Conservation (phyloP, 2,888 invertebrate genomes). For the Parnassius apollo region DNA sequence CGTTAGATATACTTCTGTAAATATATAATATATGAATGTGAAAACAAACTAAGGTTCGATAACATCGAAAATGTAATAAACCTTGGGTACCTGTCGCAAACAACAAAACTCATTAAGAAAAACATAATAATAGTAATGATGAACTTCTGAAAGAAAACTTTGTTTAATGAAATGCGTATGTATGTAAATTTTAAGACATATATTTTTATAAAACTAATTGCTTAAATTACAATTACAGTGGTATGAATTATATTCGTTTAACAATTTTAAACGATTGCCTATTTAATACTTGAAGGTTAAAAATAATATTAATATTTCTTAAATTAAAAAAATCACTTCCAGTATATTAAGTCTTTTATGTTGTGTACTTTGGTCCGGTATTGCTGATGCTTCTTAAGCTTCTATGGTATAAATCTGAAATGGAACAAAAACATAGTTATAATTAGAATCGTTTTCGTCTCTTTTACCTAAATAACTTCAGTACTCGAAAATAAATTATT, state of each 20-base stretch:
- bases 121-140: too few relatives aligned
- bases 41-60: too few relatives aligned
- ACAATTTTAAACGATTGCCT: not conserved
- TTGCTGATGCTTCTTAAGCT: conserved; percentile 33
- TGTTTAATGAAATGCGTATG: conserved; percentile 5
- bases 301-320: not conserved
- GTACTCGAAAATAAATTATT: too few relatives aligned
- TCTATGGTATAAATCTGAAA: conserved; percentile 44
- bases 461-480: too few relatives aligned
- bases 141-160: not conserved
- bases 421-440: conserved; percentile 17
- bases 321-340: conserved; percentile 1
- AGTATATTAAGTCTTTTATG: conserved; percentile 14
- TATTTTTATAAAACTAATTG: conserved; percentile 10
- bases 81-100: too few relatives aligned
- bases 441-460: not conserved
- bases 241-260: not conserved
- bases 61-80: too few relatives aligned
- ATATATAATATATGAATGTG: too few relatives aligned
- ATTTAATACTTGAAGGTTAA: not conserved
- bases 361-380: conserved; percentile 43
- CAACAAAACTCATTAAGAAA: too few relatives aligned
- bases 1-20: too few relatives aligned
- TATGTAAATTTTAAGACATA: conserved; percentile 1
- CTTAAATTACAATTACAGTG: conserved; percentile 8